phyloP scores from a whole-genome alignment of 2,888 invertebrate species.

The Syrphus vitripennis region DNA sequence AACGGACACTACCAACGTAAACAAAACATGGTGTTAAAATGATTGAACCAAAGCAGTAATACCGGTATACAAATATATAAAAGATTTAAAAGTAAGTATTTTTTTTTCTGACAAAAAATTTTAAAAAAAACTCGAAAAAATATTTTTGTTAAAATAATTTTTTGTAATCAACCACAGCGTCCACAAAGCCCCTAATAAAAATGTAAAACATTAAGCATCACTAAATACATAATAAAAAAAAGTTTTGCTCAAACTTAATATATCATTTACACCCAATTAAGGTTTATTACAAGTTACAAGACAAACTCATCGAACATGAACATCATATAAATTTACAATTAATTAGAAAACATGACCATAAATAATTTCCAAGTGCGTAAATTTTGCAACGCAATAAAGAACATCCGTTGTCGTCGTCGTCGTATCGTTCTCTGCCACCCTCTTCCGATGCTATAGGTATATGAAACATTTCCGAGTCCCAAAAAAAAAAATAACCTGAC shows the following conservation, averaged over 20 bases:
- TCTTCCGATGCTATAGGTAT: neutral
- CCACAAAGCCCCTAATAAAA: neutral
- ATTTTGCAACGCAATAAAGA: conserved; percentile 73
- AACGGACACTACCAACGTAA: too few species aligned
- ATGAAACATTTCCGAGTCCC: conserved; percentile 6
- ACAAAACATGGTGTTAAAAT: too few species aligned
- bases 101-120: too few species aligned
- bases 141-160: neutral
- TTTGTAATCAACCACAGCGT: neutral
- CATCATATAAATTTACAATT: conserved; percentile 72
- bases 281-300: conserved; percentile 70
- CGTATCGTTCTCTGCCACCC: conserved; percentile 41
- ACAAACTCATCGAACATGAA: conserved; percentile 69
- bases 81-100: too few species aligned
- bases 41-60: too few species aligned
- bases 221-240: conserved; percentile 9
- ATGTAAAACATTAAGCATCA: neutral
- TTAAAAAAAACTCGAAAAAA: too few species aligned
- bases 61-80: too few species aligned
- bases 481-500: conserved; percentile 33
- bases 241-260: conserved; percentile 59
- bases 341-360: conserved; percentile 73
- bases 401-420: conserved; percentile 64
- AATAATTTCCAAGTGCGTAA: conserved; percentile 72
- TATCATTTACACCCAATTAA: conserved; percentile 71